These are phyloP conservation scores for Tinamus guttatus DNA, from an alignment of 2,113 vertebrate species.

Conservation along the genomic window DNA sequence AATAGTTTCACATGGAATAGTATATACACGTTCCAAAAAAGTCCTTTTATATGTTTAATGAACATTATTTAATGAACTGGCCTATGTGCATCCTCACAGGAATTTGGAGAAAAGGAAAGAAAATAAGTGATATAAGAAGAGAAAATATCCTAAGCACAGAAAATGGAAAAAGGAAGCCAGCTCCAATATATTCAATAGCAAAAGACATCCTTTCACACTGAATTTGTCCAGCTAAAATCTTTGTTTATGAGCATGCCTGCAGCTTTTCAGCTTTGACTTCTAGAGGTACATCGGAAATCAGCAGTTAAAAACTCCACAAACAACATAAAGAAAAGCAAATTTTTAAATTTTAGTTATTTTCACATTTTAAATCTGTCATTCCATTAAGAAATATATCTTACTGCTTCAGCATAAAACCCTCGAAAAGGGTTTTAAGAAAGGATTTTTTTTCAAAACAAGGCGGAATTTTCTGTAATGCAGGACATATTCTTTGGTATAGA, in stretches of 20 bases:
- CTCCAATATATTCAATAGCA: neutral
- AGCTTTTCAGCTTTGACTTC: neutral
- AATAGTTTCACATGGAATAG: neutral
- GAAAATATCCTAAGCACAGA: neutral
- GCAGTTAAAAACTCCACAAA: neutral
- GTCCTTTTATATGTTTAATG: neutral
- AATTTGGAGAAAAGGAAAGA: neutral
- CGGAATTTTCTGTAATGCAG: neutral
- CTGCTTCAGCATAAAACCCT: neutral
- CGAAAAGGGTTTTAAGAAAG: neutral
- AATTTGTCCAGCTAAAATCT: neutral
- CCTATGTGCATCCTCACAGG: neutral
- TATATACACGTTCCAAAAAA: neutral
- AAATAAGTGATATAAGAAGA: conserved; percentile 8
- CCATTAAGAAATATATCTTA: neutral
- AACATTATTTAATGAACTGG: neutral
- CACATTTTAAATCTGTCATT: neutral
- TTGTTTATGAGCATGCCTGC: neutral
- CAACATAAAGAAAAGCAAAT: neutral
- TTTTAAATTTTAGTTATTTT: neutral
- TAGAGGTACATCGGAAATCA: neutral
- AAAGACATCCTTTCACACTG: neutral
- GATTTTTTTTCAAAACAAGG: neutral
- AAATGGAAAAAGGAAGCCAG: neutral
- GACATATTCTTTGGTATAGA: neutral